phyloP scores from a whole-genome alignment of 2,113 vertebrate genomes.

The Engystomops pustulosus region DNA sequence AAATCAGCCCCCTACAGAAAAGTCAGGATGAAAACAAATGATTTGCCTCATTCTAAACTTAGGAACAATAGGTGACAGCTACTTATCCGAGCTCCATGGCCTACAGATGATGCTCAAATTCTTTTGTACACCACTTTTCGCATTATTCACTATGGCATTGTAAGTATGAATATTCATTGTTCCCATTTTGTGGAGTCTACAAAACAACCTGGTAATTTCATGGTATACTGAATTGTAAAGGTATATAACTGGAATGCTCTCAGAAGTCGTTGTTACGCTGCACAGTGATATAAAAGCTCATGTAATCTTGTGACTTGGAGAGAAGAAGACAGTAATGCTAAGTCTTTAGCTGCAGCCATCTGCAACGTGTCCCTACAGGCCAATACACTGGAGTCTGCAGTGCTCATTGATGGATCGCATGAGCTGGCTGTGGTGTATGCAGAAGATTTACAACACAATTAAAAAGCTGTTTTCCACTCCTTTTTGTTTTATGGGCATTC shows the following conservation, averaged over 20 bases:
- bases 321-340: constrained; percentile 16
- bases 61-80: too few relatives aligned
- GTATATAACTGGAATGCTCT: constrained; percentile 26
- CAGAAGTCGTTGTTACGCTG: not conserved
- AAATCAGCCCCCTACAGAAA: too few relatives aligned
- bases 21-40: too few relatives aligned
- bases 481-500: constrained; percentile 57
- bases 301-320: constrained; percentile 10
- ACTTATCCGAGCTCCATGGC: too few relatives aligned
- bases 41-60: too few relatives aligned
- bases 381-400: constrained; percentile 35
- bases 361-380: constrained; percentile 26
- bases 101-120: too few relatives aligned
- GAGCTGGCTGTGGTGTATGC: constrained; percentile 6
- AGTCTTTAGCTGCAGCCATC: constrained; percentile 15
- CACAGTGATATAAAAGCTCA: not conserved
- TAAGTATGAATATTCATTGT: constrained; percentile 14
- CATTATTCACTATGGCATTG: not conserved
- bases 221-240: constrained; percentile 13
- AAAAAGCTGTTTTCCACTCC: constrained; percentile 46
- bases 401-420: constrained; percentile 33
- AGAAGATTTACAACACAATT: constrained; percentile 59
- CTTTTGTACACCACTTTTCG: too few relatives aligned
- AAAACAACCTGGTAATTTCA: not conserved
- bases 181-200: not conserved